phyloP scores from a whole-genome alignment of 2,113 vertebrate species.

The Phyllostomus hastatus region DNA sequence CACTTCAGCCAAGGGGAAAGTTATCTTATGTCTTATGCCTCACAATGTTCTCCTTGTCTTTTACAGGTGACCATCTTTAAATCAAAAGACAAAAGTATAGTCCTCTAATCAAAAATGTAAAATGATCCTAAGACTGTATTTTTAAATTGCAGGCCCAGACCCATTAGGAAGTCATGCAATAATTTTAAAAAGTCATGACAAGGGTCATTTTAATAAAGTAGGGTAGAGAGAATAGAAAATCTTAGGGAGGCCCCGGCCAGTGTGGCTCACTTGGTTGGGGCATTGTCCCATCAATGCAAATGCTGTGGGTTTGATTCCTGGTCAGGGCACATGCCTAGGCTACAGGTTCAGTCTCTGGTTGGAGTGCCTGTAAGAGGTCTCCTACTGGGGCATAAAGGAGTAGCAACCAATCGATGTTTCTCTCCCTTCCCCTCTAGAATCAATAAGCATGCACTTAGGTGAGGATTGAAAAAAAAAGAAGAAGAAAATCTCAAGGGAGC shows the following conservation, averaged over 20 bases:
- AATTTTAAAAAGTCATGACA: background rate
- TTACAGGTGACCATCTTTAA: slow-evolving; percentile 13
- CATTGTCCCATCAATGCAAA: no score
- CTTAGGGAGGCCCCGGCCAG: background rate
- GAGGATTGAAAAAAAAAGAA: no score
- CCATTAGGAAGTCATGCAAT: background rate
- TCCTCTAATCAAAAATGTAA: background rate
- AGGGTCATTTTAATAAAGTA: background rate
- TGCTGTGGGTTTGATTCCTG: no score
- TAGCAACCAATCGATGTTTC: no score
- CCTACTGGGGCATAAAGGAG: no score
- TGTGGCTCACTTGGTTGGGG: background rate
- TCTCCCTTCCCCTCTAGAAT: no score
- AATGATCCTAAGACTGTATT: background rate
- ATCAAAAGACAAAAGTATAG: background rate
- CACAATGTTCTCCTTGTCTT: background rate
- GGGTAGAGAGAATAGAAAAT: background rate
- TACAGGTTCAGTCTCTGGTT: no score
- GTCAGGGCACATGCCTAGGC: no score
- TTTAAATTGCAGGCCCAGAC: background rate
- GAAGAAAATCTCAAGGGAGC: background rate
- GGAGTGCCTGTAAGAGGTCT: no score
- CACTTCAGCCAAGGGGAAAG: background rate
- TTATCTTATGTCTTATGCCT: background rate
- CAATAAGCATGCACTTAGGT: no score